Base-by-base conservation (phyloP, 2,113 vertebrate genomes). In the Athene noctua region DNA sequence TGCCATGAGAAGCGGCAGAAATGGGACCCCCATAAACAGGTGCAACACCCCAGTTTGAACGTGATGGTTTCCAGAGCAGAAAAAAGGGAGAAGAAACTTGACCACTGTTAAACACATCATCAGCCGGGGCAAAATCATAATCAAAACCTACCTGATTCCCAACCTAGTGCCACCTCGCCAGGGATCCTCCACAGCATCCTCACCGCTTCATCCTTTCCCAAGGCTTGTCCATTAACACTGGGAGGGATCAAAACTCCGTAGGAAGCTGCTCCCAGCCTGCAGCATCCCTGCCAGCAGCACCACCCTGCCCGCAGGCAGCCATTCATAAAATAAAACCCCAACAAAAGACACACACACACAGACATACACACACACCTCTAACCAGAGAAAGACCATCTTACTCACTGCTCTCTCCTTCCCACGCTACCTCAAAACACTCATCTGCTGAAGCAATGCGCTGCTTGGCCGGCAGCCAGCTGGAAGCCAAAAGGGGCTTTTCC, bases 381-480 rank as follows among this genome's bases (percentile, higher is more conserved):
- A 73, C 95, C 88, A 22, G 96, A 94, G 96, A 97, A 97, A 97
- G 96, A 92, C 96, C 94, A 93, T 96, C 96, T 96, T 96, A 90
- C 97, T 95, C 94, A 90, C 95, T 91, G 84, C 95, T 96, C 97
- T 83, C 95, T 97, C 97, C 97, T 97, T 97, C 97, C 97, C 97
- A 96, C 92, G 93, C 97, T 97, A 97, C 97, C 97, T 98, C 97
- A 68, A 67, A 95, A 83, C 96, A 92, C 96, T 95, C 97, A 93
- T 96, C 94, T 68, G 94, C 96, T 97, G 92, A 93, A 94, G 97
- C 96, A 96, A 95, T 88, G 83, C 92, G 66, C 86, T 66, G 92
- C 86, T 95, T 98, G 98, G 98, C 97, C 78, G 81, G 29, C 95
- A 42, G 98, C 97, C 98, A 98, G 97, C 97, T 98, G 98, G 98